These are phyloP conservation scores for Anabacerthia variegaticeps DNA, from an alignment of 2,797 vertebrate species.

Conservation along the genomic window DNA sequence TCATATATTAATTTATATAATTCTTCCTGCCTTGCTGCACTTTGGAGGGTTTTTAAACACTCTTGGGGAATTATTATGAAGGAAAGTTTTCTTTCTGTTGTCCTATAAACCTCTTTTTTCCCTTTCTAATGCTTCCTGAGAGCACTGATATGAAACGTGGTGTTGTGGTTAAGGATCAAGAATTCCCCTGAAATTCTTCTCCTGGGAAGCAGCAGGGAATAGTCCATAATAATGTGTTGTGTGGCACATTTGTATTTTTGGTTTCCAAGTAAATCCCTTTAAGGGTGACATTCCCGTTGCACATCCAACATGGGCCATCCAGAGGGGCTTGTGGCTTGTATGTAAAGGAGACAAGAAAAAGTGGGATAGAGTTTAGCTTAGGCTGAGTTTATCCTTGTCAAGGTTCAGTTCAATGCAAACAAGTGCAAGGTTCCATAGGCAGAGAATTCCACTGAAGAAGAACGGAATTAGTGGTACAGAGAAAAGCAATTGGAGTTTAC, in stretches of 20 bases:
- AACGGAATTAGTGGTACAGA: no score
- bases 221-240: not conserved
- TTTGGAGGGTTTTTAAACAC: accelerated
- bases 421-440: not conserved
- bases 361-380: not conserved
- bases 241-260: not conserved
- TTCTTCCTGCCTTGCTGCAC: not conserved
- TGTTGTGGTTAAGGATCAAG: accelerated
- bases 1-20: not conserved
- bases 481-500: not conserved
- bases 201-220: not conserved
- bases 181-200: not conserved
- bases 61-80: not conserved
- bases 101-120: not conserved
- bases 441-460: no score
- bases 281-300: accelerated
- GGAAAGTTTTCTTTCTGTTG: not conserved
- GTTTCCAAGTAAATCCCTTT: not conserved
- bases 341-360: not conserved
- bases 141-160: not conserved
- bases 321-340: accelerated
- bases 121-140: not conserved
- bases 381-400: not conserved
- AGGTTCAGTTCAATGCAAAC: not conserved
- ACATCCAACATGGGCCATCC: accelerated